These are phyloP conservation scores for Hystrix brachyura DNA, from an alignment of 2,113 vertebrate genomes.

Conservation along the genomic window DNA sequence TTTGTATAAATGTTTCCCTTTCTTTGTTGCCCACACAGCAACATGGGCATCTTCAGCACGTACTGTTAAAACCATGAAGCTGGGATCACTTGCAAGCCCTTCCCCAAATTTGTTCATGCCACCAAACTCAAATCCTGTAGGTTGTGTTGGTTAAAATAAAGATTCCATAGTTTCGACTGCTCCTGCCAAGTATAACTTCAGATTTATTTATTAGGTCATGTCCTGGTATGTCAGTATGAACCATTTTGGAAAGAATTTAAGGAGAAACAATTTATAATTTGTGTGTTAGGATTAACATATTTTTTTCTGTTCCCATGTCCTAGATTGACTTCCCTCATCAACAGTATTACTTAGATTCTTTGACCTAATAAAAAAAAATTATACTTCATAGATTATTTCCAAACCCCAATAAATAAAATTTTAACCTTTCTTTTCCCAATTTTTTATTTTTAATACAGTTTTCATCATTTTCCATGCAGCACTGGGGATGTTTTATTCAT, in stretches of 20 bases:
- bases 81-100: neutral
- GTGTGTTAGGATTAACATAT: neutral
- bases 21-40: neutral
- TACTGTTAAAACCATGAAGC: neutral
- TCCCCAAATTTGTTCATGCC: neutral
- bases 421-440: conserved; percentile 13
- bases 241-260: conserved; percentile 63
- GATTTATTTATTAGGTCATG: conserved; percentile 35
- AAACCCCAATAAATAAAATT: conserved; percentile 6
- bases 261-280: conserved; percentile 35
- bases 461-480: neutral
- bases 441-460: conserved; percentile 54
- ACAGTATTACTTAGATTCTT: neutral
- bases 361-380: neutral
- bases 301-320: neutral
- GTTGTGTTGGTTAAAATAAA: neutral
- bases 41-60: neutral
- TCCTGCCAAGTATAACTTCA: conserved; percentile 34
- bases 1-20: neutral
- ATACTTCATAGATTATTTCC: conserved; percentile 35
- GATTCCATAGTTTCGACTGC: neutral
- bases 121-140: neutral
- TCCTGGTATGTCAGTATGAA: neutral
- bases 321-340: neutral
- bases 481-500: neutral